Conservation (phyloP, 2,888 invertebrate species). For the Spisula subtruncata region DNA sequence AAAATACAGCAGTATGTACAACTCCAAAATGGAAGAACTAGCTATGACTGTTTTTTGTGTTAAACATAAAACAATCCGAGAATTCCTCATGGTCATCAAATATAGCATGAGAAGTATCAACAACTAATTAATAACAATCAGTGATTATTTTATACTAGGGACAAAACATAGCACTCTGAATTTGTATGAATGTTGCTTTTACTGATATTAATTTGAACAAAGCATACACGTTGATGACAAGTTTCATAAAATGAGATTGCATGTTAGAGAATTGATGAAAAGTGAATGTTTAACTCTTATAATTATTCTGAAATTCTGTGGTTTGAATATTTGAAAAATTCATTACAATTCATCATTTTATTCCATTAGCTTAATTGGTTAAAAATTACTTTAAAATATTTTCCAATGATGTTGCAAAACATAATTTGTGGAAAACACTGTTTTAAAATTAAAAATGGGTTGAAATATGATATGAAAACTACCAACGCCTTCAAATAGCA, state of each 20-base stretch:
- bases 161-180: too few species aligned
- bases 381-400: not conserved
- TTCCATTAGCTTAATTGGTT: conserved; percentile 7
- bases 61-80: too few species aligned
- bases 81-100: too few species aligned
- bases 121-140: too few species aligned
- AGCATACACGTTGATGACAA: not conserved
- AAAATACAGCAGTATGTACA: too few species aligned
- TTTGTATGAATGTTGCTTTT: not conserved
- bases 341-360: not conserved
- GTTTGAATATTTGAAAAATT: not conserved
- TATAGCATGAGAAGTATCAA: too few species aligned
- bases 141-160: too few species aligned
- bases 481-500: too few species aligned
- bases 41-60: too few species aligned
- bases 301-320: not conserved
- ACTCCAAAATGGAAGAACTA: too few species aligned
- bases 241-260: not conserved
- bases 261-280: not conserved
- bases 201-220: not conserved
- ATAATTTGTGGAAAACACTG: not conserved
- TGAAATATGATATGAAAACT: too few species aligned
- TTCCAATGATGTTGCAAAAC: not conserved
- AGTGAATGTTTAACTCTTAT: not conserved
- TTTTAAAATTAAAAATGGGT: not conserved